Evolutionary conservation across 2,113 vertebrate species (phyloP), one percentile per base, ranked within the genome.

Genomic region (Sminthopsis crassicaudata): DNA sequence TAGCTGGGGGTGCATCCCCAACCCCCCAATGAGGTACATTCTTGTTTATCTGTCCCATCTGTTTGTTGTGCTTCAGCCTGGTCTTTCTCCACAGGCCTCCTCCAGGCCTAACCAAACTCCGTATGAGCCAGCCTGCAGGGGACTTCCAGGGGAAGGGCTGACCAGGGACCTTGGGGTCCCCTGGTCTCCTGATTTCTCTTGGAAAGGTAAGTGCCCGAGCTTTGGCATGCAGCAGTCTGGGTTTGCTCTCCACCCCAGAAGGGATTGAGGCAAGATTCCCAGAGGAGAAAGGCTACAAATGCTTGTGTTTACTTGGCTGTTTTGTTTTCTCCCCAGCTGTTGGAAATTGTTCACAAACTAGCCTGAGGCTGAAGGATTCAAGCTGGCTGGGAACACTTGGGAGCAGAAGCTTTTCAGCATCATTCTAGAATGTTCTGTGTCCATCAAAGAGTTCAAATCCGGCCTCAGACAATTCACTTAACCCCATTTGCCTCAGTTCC

Each of bases 291-390:
- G 24, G 24, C 89, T 51, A 90, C 46, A 51, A 90, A 26, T 30
- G 89, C 48, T 2, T 50, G 27, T 90, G 89, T 90, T 90, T 90
- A 90, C 48, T 90, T 50, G 46, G 27, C 25, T 1, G 4, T 8
- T 27, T 90, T 19, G 9, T 50, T 90, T 90, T 90, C 89, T 90
- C 89, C 89, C 89, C 89, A 90, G 89, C 89, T 90, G 89, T 48
- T 50, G 89, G 89, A 24, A 90, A 51, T 27, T 90, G 89, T 26
- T 51, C 89, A 90, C 46, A 90, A 50, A 30, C 46, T 30, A 48
- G 46, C 89, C 89, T 27, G 89, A 84, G 36, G 48, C 89, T 90
- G 89, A 48, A 26, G 46, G 14, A 90, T 9, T 90, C 89, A 84
- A 84, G 67, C 67, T 84, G 67, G 36, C 36, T 42, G 0, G 6